phyloP scores from a whole-genome alignment of 2,797 vertebrate species.

The Rhinophrynus dorsalis region DNA sequence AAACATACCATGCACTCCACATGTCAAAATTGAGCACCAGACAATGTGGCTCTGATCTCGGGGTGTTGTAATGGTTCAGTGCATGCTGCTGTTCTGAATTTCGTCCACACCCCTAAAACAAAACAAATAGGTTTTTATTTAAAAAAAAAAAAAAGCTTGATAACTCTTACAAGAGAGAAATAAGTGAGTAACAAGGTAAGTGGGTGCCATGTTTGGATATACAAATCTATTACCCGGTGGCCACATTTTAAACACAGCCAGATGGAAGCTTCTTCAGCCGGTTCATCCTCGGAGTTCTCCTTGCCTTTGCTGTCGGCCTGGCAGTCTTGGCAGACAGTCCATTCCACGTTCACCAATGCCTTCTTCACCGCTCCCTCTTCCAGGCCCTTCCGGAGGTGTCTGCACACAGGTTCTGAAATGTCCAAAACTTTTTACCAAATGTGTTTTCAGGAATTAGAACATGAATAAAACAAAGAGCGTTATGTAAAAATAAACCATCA shows the following conservation, averaged over 20 bases:
- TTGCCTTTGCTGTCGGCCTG: slow-evolving; percentile 65
- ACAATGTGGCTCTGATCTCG: slow-evolving; percentile 85
- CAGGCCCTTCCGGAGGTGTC: slow-evolving; percentile 84
- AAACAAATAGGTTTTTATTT: neutral
- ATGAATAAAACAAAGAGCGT: too few species aligned
- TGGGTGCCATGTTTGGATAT: too few species aligned
- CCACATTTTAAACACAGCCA: slow-evolving; percentile 97
- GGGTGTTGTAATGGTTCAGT: slow-evolving; percentile 81
- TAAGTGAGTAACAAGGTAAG: too few species aligned
- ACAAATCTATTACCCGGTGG: slow-evolving; percentile 75
- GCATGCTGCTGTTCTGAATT: slow-evolving; percentile 81
- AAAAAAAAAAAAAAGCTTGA: too few species aligned
- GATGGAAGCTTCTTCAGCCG: slow-evolving; percentile 64
- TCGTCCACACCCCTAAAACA: slow-evolving; percentile 82
- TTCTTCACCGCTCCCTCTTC: slow-evolving; percentile 84
- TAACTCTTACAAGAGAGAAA: too few species aligned
- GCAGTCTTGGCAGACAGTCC: slow-evolving; percentile 86
- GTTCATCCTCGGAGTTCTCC: slow-evolving; percentile 57
- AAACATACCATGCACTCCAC: slow-evolving; percentile 91
- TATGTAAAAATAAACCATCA: too few species aligned
- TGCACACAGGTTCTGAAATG: slow-evolving; percentile 75
- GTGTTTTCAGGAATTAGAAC: slow-evolving; percentile 11
- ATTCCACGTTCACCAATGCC: slow-evolving; percentile 68
- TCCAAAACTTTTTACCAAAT: too few species aligned
- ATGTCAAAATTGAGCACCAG: slow-evolving; percentile 85